These are phyloP conservation scores for Pseudoips prasinana DNA, from an alignment of 2,888 invertebrate genomes.

Conservation along the genomic window DNA sequence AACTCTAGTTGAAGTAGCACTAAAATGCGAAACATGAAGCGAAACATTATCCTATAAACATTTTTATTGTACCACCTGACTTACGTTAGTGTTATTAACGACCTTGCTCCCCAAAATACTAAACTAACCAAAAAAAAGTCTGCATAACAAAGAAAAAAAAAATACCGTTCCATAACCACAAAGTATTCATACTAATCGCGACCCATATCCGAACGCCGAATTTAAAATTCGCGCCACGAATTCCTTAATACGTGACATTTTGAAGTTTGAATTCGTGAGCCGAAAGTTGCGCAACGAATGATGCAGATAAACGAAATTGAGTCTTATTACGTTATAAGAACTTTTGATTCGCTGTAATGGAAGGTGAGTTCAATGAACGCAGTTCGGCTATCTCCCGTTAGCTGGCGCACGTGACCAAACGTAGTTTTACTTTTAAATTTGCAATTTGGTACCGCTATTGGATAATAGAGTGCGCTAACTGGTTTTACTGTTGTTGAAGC, in stretches of 20 bases:
- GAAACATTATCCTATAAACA: slow-evolving; percentile 10
- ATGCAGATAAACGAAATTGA: neutral
- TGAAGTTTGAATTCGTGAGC: slow-evolving; percentile 36
- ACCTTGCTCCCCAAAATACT: slow-evolving; percentile 29
- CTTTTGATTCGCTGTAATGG: no score
- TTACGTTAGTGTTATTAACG: slow-evolving; percentile 26
- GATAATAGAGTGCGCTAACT: slow-evolving; percentile 60
- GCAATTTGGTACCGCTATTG: slow-evolving; percentile 69
- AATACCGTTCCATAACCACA: slow-evolving; percentile 26
- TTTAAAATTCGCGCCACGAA: slow-evolving; percentile 65
- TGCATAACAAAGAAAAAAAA: slow-evolving; percentile 21
- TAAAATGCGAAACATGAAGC: slow-evolving; percentile 14
- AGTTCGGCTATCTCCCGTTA: slow-evolving; percentile 75
- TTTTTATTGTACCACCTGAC: slow-evolving; percentile 8
- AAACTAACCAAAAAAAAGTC: slow-evolving; percentile 15
- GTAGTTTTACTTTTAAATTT: slow-evolving; percentile 75
- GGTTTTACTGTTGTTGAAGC: slow-evolving; percentile 23
- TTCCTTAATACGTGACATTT: slow-evolving; percentile 40
- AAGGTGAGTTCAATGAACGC: slow-evolving; percentile 63
- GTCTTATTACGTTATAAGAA: no score
- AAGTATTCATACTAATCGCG: slow-evolving; percentile 53
- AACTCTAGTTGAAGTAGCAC: neutral
- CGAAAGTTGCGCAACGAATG: slow-evolving; percentile 54
- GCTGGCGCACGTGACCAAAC: slow-evolving; percentile 60
- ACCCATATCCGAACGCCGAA: slow-evolving; percentile 48